Percentiles rank a stretch among this genome's conserved stretches.
Evolutionary conservation across 2,797 vertebrate genomes (phyloP).

Genomic region (Ctenopoma multispine): DNA sequence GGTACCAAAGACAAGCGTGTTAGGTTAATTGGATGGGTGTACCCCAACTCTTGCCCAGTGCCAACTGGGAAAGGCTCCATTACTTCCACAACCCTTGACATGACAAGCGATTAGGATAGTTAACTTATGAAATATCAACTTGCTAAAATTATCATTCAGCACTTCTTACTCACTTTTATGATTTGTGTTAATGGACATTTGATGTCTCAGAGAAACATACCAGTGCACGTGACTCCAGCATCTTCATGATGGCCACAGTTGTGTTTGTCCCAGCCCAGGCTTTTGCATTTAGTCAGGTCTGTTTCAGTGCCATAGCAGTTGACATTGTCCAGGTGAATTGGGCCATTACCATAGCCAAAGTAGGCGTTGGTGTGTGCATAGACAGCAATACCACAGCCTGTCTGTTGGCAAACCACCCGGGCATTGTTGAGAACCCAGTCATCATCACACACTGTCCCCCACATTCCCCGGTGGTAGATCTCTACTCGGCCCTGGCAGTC

Average conservation of each 20-base stretch:
- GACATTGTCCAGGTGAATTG: conserved; percentile 94
- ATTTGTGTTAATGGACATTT: neutral
- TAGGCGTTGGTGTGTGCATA: conserved; percentile 88
- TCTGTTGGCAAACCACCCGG: conserved; percentile 91
- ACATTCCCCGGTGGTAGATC: conserved; percentile 89
- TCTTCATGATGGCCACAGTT: conserved; percentile 99
- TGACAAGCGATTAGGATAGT: too few species aligned
- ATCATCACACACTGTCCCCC: conserved; percentile 97
- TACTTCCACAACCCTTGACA: too few species aligned
- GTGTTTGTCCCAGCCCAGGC: conserved; percentile 94
- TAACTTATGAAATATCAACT: too few species aligned
- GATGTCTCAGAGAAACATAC: conserved; percentile 69
- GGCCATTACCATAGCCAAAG: conserved; percentile 92
- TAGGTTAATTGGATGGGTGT: too few species aligned
- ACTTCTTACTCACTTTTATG: too few species aligned
- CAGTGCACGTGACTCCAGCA: conserved; percentile 90
- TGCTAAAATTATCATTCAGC: neutral
- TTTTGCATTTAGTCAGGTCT: conserved; percentile 85
- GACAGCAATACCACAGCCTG: conserved; percentile 87
- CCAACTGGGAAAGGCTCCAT: too few species aligned
- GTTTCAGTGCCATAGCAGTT: conserved; percentile 89
- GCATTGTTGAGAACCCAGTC: conserved; percentile 91
- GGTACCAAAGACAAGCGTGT: too few species aligned
- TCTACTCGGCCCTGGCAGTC: conserved; percentile 93
- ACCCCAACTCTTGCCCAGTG: too few species aligned